These are phyloP conservation scores for Trogon melanurus DNA, from an alignment of 2,113 vertebrate species.

Conservation along the genomic window DNA sequence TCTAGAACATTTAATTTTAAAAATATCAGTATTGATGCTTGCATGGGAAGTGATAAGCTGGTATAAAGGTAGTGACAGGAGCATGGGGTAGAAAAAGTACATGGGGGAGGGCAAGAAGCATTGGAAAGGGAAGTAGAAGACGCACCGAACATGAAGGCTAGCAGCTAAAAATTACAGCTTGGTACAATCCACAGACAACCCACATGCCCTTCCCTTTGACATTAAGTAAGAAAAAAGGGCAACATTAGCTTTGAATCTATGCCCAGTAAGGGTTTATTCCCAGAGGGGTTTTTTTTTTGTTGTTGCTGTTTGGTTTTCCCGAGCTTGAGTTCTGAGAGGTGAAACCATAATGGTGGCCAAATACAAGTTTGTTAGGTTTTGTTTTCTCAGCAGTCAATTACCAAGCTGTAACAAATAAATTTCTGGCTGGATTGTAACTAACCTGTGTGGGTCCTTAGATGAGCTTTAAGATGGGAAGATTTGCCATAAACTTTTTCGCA, in stretches of 20 bases:
- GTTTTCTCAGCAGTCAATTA: constrained; percentile 16
- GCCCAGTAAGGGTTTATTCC: not conserved
- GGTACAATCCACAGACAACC: constrained; percentile 1
- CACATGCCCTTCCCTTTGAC: not conserved
- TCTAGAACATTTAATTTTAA: constrained; percentile 50
- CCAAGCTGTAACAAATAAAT: constrained; percentile 60
- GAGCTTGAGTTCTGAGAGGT: not conserved
- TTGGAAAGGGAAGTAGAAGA: constrained; percentile 1
- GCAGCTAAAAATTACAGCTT: constrained; percentile 57
- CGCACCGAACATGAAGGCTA: not conserved
- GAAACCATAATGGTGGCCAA: constrained; percentile 35
- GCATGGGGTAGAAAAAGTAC: not conserved
- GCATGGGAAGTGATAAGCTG: not conserved
- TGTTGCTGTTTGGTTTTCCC: constrained; percentile 19
- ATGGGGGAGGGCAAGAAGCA: not conserved
- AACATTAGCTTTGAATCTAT: not conserved
- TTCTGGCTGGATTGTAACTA: constrained; percentile 77
- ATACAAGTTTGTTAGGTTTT: constrained; percentile 32
- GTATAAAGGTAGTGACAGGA: not conserved
- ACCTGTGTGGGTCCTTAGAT: constrained; percentile 99
- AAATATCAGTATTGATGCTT: not conserved
- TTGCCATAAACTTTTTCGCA: constrained; percentile 99
- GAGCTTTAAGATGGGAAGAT: constrained; percentile 99
- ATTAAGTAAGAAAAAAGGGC: constrained; percentile 4
- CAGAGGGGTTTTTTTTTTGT: not conserved